These are phyloP conservation scores for Columbina picui DNA, from an alignment of 2,113 vertebrate species.

Conservation along the genomic window DNA sequence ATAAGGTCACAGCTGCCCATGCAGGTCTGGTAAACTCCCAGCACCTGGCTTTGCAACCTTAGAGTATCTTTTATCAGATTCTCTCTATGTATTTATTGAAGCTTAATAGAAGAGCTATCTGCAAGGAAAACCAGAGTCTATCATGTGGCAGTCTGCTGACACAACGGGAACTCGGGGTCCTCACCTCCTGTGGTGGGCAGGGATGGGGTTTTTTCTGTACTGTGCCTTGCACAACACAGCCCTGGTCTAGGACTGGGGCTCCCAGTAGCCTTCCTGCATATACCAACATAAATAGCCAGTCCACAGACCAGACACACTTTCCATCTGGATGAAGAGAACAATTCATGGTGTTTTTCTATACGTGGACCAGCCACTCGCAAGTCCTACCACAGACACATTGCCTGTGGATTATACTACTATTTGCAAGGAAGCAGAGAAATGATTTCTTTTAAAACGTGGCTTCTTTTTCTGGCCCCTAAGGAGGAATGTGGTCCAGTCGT, in stretches of 20 bases:
- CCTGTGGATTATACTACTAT: background rate
- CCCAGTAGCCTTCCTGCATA: background rate
- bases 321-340: background rate
- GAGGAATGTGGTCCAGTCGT: slow-evolving; percentile 55
- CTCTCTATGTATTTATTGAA: background rate
- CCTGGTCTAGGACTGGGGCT: background rate
- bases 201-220: background rate
- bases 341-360: slow-evolving; percentile 25
- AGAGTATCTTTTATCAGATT: background rate
- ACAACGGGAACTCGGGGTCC: accelerated
- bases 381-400: background rate
- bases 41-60: background rate
- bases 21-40: background rate
- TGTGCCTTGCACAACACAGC: accelerated
- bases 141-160: background rate
- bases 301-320: background rate
- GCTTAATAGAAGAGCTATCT: background rate
- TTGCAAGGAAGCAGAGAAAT: slow-evolving; percentile 35
- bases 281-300: background rate
- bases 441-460: slow-evolving; percentile 42
- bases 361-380: background rate
- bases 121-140: background rate
- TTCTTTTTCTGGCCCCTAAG: slow-evolving; percentile 44
- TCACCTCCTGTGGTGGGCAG: background rate
- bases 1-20: background rate